A percentile compares a stretch with the other conserved stretches of the same genome.
These are phyloP conservation scores for Eugnorisma glareosa DNA, from an alignment of 2,888 invertebrate species.

Conservation along the genomic window DNA sequence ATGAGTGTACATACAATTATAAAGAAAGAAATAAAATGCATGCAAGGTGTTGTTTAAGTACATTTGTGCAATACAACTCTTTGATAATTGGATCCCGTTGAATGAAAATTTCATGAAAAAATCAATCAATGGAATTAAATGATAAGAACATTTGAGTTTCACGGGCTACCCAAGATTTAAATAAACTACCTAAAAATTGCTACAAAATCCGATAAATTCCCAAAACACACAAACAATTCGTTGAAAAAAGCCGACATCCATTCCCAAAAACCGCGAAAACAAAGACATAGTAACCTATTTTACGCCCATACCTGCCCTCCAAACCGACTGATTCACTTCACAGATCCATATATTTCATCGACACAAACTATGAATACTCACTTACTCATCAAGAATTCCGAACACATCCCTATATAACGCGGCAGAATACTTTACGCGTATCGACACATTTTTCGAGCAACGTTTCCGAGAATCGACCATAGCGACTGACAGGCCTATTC, in stretches of 20 bases:
- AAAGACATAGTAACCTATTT: slow-evolving; percentile 20
- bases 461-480: slow-evolving; percentile 68
- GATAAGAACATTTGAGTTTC: no score
- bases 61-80: no score
- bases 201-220: background rate
- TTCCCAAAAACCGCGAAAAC: background rate
- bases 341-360: slow-evolving; percentile 52
- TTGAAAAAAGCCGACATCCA: background rate
- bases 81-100: no score
- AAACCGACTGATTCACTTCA: slow-evolving; percentile 48
- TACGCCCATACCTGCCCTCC: slow-evolving; percentile 21
- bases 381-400: slow-evolving; percentile 71
- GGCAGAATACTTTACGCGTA: slow-evolving; percentile 79
- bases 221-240: background rate
- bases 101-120: no score
- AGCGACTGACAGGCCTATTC: slow-evolving; percentile 73
- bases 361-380: slow-evolving; percentile 55
- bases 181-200: background rate
- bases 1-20: no score
- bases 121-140: no score
- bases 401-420: slow-evolving; percentile 63
- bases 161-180: no score
- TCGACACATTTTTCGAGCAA: slow-evolving; percentile 80
- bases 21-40: no score
- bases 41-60: no score